phyloP scores from a whole-genome alignment of 2,797 vertebrate genomes.

The Pempheris klunzingeri region DNA sequence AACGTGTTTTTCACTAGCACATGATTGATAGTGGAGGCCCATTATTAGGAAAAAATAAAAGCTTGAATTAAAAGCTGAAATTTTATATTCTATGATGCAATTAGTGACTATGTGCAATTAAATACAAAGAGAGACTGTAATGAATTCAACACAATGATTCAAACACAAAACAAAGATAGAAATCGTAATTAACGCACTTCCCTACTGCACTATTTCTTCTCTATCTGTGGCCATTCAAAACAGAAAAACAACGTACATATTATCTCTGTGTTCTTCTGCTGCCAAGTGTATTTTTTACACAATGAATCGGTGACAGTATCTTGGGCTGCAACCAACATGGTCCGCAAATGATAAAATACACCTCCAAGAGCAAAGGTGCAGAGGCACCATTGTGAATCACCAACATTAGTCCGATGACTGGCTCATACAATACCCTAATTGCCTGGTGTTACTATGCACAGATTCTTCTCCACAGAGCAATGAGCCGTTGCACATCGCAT shows the following conservation, averaged over 20 bases:
- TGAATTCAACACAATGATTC: conserved; percentile 56
- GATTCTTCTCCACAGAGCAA: conserved; percentile 55
- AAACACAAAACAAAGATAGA: conserved; percentile 61
- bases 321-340: conserved; percentile 65
- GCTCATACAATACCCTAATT: conserved; percentile 75
- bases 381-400: conserved; percentile 67
- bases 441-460: conserved; percentile 51
- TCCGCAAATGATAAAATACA: conserved; percentile 72
- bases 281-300: conserved; percentile 58
- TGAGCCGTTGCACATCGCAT: conserved; percentile 35
- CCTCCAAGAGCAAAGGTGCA: conserved; percentile 66
- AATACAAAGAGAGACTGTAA: conserved; percentile 37
- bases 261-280: conserved; percentile 50
- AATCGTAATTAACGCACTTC: conserved; percentile 64
- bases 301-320: conserved; percentile 65
- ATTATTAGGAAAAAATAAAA: conserved; percentile 50
- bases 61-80: conserved; percentile 47
- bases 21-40: conserved; percentile 34
- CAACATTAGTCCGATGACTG: conserved; percentile 67
- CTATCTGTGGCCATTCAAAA: conserved; percentile 48
- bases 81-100: conserved; percentile 61
- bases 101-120: conserved; percentile 69
- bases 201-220: conserved; percentile 32
- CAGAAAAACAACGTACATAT: conserved; percentile 53
- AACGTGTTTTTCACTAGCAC: conserved; percentile 21